Percentiles rank a stretch among this genome's conserved stretches.
These are phyloP conservation scores for Phoebastria nigripes DNA, from an alignment of 2,797 vertebrate species.

Conservation along the genomic window DNA sequence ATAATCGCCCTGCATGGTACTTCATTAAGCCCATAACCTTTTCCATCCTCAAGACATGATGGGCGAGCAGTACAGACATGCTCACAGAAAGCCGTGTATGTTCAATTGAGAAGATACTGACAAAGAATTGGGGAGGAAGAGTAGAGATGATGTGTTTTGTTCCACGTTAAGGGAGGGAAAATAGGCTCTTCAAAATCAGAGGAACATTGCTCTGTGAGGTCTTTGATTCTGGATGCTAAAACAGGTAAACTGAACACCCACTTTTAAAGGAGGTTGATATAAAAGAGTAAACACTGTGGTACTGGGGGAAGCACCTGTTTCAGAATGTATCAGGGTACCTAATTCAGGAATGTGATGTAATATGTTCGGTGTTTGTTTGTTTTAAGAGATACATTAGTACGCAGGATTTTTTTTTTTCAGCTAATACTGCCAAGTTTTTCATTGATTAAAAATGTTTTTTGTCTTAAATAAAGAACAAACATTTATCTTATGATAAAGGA, in stretches of 20 bases:
- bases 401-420: not conserved
- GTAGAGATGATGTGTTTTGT: not conserved
- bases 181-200: not conserved
- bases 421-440: not conserved
- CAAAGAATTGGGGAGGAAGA: not conserved
- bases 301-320: not conserved
- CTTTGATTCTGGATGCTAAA: not conserved
- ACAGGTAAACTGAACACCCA: not conserved
- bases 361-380: not conserved
- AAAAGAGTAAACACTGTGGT: not conserved
- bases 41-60: not conserved
- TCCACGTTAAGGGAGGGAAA: not conserved
- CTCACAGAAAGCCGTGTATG: not conserved
- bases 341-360: not conserved
- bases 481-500: not conserved
- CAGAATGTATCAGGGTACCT: not conserved
- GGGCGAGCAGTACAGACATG: fast-evolving
- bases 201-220: not conserved
- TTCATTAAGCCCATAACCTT: not conserved
- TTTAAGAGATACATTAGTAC: not conserved
- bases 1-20: not conserved
- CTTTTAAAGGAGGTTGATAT: not conserved
- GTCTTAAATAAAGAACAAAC: not conserved
- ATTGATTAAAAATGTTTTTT: not conserved
- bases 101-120: not conserved